Percentiles rank a stretch among this genome's conserved stretches.
Evolutionary conservation across 2,113 vertebrate species (phyloP).

Genomic region (Cyrtonyx montezumae): DNA sequence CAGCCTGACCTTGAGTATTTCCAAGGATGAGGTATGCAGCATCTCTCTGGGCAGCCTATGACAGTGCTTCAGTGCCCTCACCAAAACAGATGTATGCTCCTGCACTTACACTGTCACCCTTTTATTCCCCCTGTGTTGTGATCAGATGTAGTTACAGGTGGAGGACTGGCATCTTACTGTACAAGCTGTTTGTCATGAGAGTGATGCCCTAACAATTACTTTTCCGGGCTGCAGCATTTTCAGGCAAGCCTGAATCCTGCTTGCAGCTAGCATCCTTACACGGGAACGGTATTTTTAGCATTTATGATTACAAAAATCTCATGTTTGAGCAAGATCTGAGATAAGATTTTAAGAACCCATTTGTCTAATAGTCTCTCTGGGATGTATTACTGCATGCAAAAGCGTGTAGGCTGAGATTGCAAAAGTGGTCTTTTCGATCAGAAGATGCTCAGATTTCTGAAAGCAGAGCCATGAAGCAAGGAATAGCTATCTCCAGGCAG

Average conservation of each 20-base stretch:
- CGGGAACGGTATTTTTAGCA: background rate
- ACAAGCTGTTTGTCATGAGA: conserved; percentile 50
- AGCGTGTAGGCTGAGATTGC: background rate
- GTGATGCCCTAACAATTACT: background rate
- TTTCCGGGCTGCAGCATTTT: background rate
- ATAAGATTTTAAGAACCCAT: conserved; percentile 45
- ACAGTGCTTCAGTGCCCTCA: too few species aligned
- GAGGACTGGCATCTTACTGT: conserved; percentile 27
- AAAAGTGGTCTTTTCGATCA: background rate
- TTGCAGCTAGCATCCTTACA: background rate
- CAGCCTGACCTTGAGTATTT: too few species aligned
- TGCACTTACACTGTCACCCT: background rate
- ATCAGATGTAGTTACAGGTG: conserved; percentile 42
- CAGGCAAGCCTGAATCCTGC: background rate
- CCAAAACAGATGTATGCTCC: background rate
- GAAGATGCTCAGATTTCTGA: conserved; percentile 20
- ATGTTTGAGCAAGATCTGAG: conserved; percentile 50
- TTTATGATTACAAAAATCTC: conserved; percentile 59
- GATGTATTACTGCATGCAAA: conserved; percentile 22
- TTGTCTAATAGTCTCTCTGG: conserved; percentile 57
- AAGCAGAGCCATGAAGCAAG: background rate
- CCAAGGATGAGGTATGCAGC: too few species aligned
- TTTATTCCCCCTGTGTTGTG: background rate
- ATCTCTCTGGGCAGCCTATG: too few species aligned
- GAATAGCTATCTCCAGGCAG: conserved; percentile 1